Percentiles rank a stretch among this genome's conserved stretches.
These are phyloP conservation scores for Maccullochella peelii DNA, from an alignment of 2,113 vertebrate species.

Conservation along the genomic window DNA sequence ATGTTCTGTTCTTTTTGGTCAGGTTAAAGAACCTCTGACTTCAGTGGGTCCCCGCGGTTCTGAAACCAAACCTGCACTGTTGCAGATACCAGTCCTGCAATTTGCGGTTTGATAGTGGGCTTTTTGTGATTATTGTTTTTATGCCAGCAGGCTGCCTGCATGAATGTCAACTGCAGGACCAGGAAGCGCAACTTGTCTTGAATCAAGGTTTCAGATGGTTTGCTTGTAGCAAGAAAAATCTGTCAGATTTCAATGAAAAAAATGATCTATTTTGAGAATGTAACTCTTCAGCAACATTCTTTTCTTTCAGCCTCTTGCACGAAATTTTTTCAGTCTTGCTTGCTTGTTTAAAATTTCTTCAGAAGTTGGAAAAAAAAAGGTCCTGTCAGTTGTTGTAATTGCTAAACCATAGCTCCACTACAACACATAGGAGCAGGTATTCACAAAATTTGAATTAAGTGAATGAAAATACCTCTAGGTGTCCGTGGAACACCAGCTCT, in stretches of 20 bases:
- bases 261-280: background rate
- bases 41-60: background rate
- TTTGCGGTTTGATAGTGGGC: background rate
- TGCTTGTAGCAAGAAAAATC: background rate
- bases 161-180: constrained; percentile 3
- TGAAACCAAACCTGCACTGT: background rate
- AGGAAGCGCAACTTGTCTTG: too few species aligned
- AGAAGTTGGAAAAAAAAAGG: background rate
- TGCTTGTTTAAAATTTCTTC: constrained; percentile 1
- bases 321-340: background rate
- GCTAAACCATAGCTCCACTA: constrained; percentile 6
- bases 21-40: background rate
- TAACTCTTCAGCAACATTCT: constrained; percentile 1
- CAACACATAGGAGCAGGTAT: background rate
- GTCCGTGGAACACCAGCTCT: constrained; percentile 43
- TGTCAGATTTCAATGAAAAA: background rate
- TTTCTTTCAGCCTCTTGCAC: constrained; percentile 13
- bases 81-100: background rate
- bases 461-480: constrained; percentile 46
- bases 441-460: constrained; percentile 36
- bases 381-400: constrained; percentile 42
- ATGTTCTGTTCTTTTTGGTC: background rate
- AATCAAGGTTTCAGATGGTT: constrained; percentile 3
- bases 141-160: background rate
- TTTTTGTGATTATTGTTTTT: background rate